These are phyloP conservation scores for Platycheirus rosarum DNA, from an alignment of 2,888 invertebrate genomes.

Conservation along the genomic window DNA sequence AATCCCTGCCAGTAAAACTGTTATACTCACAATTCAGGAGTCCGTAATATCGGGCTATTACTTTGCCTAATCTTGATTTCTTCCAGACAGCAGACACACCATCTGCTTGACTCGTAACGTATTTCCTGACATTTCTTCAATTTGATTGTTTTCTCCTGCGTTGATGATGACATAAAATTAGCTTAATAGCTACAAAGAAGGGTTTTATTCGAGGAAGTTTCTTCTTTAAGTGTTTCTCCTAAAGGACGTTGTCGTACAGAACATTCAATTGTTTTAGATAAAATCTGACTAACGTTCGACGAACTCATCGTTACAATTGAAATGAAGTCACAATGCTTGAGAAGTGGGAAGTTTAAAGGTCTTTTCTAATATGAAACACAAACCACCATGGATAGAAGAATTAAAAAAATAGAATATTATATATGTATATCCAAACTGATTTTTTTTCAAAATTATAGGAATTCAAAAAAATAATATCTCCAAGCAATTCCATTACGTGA, in stretches of 20 bases:
- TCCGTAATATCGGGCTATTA: conserved; percentile 10
- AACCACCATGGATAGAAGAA: too few relatives aligned
- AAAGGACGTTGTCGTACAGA: conserved; percentile 17
- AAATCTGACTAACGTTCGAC: conserved; percentile 10
- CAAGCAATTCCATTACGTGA: too few relatives aligned
- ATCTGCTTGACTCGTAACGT: conserved; percentile 19
- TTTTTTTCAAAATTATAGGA: too few relatives aligned
- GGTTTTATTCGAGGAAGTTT: conserved; percentile 16
- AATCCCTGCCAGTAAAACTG: conserved; percentile 16
- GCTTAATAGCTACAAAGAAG: conserved; percentile 26
- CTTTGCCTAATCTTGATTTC: neutral
- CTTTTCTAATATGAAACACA: too few relatives aligned
- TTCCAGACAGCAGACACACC: neutral
- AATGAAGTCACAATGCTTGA: too few relatives aligned
- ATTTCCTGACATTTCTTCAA: conserved; percentile 22
- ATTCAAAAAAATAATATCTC: too few relatives aligned
- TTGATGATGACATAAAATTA: conserved; percentile 38
- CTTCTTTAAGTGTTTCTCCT: conserved; percentile 19
- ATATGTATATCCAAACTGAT: too few relatives aligned
- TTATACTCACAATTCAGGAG: conserved; percentile 7
- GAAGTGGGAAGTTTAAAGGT: too few relatives aligned
- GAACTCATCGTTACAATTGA: neutral
- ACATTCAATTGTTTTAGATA: conserved; percentile 7
- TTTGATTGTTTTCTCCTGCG: conserved; percentile 30
- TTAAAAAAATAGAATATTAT: too few relatives aligned